Evolutionary conservation across 1,140 invertebrate species (phyloP).

Genomic region (Bombus haemorrhoidalis): DNA sequence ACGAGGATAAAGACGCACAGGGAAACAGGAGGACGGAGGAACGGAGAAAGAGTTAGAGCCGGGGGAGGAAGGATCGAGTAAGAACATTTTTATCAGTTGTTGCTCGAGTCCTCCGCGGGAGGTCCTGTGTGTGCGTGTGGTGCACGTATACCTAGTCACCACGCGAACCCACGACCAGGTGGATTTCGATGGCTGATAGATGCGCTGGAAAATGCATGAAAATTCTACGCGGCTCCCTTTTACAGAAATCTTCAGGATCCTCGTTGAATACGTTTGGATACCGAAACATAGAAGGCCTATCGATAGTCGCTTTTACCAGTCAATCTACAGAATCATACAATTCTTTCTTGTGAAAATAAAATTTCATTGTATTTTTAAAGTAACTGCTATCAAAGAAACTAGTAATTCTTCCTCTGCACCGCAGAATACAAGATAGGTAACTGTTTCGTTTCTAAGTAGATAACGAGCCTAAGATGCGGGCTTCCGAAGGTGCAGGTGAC

Average conservation of each 20-base stretch:
- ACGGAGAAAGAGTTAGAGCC: background rate
- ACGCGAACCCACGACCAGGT: slow-evolving; percentile 36
- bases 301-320: background rate
- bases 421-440: too few species aligned
- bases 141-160: slow-evolving; percentile 9
- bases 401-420: background rate
- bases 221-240: background rate
- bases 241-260: background rate
- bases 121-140: slow-evolving; percentile 36
- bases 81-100: slow-evolving; percentile 73
- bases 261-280: background rate
- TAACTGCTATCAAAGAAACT: background rate
- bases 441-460: background rate
- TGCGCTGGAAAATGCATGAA: background rate
- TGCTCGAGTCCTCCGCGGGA: slow-evolving; percentile 63
- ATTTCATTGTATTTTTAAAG: background rate
- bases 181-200: slow-evolving; percentile 31
- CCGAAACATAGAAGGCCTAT: background rate
- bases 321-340: background rate
- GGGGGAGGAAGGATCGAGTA: slow-evolving; percentile 61
- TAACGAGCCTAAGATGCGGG: background rate
- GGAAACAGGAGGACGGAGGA: background rate
- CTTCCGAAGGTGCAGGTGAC: slow-evolving; percentile 48
- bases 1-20: slow-evolving; percentile 54
- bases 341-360: background rate